Evolutionary conservation across 2,113 vertebrate genomes (phyloP).

Genomic region (Notechis scutatus): DNA sequence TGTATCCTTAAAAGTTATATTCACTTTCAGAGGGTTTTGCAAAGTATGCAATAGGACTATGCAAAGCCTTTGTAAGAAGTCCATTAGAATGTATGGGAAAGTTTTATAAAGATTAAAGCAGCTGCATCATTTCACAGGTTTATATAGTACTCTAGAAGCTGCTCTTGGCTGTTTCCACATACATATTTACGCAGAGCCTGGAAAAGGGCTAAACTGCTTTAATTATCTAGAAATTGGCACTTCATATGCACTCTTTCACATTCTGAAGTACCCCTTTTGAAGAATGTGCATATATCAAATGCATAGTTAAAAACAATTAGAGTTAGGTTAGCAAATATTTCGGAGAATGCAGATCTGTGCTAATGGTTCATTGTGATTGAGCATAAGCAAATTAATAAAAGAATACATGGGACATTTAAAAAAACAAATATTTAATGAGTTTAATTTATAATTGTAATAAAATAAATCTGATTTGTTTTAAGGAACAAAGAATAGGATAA

Average conservation of each 20-base stretch:
- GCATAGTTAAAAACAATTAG: neutral
- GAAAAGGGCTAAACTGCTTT: neutral
- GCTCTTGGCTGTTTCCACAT: neutral
- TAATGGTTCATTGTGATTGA: neutral
- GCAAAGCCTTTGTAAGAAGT: neutral
- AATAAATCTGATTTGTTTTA: neutral
- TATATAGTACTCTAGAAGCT: neutral
- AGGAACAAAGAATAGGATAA: neutral
- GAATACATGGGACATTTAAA: neutral
- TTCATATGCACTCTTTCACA: neutral
- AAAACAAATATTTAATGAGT: neutral
- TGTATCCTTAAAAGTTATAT: neutral
- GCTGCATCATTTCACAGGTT: neutral
- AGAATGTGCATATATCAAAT: neutral
- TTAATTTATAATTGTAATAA: neutral
- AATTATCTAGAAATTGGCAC: neutral
- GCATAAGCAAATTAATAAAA: neutral
- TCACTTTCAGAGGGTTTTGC: neutral
- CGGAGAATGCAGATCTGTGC: neutral
- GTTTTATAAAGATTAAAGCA: neutral
- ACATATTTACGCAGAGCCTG: neutral
- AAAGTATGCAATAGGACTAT: neutral
- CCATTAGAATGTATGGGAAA: neutral
- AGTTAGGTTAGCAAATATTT: neutral
- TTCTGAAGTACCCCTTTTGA: neutral